phyloP scores from a whole-genome alignment of 2,888 invertebrate species.

The Copidosoma aretas region DNA sequence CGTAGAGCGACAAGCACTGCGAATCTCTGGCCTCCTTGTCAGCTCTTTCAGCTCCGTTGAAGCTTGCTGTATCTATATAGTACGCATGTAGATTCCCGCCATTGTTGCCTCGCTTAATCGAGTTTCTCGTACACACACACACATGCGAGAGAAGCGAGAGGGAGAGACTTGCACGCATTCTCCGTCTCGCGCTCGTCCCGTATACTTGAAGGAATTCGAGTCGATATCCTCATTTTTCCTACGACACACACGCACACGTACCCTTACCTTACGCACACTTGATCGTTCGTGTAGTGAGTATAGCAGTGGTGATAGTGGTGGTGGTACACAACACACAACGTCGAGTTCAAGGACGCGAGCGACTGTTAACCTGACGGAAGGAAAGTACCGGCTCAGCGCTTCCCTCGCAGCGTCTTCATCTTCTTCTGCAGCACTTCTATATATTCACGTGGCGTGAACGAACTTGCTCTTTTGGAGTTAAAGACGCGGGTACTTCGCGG shows the following conservation, averaged over 20 bases:
- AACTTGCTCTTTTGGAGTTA: no score
- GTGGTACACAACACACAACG: no score
- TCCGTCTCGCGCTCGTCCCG: slow-evolving; percentile 11
- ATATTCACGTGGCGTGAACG: neutral
- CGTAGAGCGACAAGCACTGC: slow-evolving; percentile 17
- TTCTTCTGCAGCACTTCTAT: neutral
- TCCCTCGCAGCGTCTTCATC: neutral
- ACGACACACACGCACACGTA: no score
- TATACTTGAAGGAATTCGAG: slow-evolving; percentile 38
- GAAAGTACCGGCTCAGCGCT: slow-evolving; percentile 27
- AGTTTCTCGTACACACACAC: slow-evolving; percentile 15
- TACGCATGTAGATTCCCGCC: no score
- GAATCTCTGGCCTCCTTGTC: neutral
- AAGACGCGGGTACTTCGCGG: no score
- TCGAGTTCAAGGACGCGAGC: slow-evolving; percentile 20
- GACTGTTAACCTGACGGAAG: slow-evolving; percentile 23
- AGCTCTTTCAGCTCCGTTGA: neutral
- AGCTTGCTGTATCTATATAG: neutral
- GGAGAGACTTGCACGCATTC: no score
- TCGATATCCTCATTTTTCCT: slow-evolving; percentile 9
- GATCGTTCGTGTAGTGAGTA: no score
- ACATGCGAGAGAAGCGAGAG: no score
- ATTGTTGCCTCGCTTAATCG: slow-evolving; percentile 17
- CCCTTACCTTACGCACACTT: no score
- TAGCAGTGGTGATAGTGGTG: no score